phyloP scores from a whole-genome alignment of 2,888 invertebrate genomes.

The Morpho deidamia region DNA sequence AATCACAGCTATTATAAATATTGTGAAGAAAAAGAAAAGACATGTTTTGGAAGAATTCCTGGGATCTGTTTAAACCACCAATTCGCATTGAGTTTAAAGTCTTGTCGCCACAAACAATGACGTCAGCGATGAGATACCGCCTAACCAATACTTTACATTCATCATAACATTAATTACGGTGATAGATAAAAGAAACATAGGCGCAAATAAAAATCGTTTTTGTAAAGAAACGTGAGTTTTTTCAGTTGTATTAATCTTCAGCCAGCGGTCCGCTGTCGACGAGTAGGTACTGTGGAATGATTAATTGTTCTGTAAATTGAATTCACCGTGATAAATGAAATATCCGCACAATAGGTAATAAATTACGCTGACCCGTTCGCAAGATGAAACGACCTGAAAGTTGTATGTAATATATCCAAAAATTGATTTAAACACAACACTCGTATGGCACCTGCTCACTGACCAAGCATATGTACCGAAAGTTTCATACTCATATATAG shows the following conservation, averaged over 20 bases:
- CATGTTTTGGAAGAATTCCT: too few relatives aligned
- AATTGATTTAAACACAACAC: conserved; percentile 64
- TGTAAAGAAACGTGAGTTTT: conserved; percentile 13
- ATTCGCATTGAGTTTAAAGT: too few relatives aligned
- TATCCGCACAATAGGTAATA: conserved; percentile 77
- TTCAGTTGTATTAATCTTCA: conserved; percentile 28
- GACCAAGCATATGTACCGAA: conserved; percentile 29
- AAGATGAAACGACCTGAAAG: conserved; percentile 72
- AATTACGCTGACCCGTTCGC: conserved; percentile 74
- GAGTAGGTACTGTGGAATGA: conserved; percentile 75
- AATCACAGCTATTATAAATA: too few relatives aligned
- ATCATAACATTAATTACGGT: too few relatives aligned
- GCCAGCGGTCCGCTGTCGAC: conserved; percentile 65
- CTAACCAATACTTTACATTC: neutral
- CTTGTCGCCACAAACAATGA: neutral
- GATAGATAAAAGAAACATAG: neutral
- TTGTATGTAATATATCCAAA: conserved; percentile 55
- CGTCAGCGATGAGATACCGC: neutral
- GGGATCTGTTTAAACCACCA: too few relatives aligned
- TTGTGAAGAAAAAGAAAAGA: too few relatives aligned
- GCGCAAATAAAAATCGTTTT: neutral
- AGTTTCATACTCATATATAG: neutral
- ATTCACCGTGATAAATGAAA: conserved; percentile 78
- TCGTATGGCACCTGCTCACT: conserved; percentile 62
- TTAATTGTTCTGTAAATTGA: conserved; percentile 78